These are phyloP conservation scores for Phoxinus phoxinus DNA, from an alignment of 2,113 vertebrate genomes.

Conservation along the genomic window DNA sequence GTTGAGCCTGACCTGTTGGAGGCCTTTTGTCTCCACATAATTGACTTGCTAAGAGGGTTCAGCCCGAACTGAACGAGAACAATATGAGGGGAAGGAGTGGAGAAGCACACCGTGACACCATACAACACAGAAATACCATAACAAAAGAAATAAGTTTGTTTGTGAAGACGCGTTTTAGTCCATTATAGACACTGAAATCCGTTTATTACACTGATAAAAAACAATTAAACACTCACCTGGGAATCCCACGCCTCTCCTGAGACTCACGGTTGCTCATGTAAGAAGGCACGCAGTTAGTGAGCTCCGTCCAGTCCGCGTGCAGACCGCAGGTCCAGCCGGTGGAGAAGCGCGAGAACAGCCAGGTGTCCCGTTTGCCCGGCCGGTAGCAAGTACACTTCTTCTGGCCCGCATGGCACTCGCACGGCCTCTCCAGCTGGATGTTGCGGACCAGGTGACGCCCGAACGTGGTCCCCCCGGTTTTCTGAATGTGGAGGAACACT, in stretches of 20 bases:
- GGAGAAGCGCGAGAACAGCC: conserved; percentile 89
- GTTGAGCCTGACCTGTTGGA: conserved; percentile 36
- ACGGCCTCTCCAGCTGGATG: conserved; percentile 94
- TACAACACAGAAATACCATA: neutral
- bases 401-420: conserved; percentile 92
- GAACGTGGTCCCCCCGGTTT: conserved; percentile 89
- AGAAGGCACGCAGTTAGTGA: conserved; percentile 86
- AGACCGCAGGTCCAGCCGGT: conserved; percentile 88
- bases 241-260: conserved; percentile 70
- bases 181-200: neutral
- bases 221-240: conserved; percentile 77
- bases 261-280: conserved; percentile 83
- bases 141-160: neutral
- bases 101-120: conserved; percentile 5
- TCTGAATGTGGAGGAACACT: conserved; percentile 85
- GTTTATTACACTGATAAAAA: neutral
- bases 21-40: conserved; percentile 45
- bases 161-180: neutral
- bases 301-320: conserved; percentile 86
- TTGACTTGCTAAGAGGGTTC: conserved; percentile 45
- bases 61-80: conserved; percentile 46
- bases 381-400: conserved; percentile 96
- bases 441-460: conserved; percentile 92
- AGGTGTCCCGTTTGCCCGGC: conserved; percentile 93
- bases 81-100: conserved; percentile 20